Base-by-base conservation (phyloP, 2,113 vertebrate genomes). In the Deroptyus accipitrinus region DNA sequence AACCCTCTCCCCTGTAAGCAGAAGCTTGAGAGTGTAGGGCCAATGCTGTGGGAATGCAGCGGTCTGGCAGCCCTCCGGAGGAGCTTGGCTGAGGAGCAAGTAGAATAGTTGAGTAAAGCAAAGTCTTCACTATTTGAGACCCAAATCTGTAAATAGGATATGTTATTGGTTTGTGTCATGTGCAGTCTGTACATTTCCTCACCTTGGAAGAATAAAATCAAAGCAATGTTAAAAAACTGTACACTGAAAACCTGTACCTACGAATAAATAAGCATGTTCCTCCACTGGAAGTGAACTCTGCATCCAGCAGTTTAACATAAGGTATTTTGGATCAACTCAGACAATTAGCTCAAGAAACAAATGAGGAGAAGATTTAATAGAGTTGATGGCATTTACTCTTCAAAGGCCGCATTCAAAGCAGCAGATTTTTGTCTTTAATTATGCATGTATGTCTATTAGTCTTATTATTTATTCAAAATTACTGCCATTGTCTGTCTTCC, bases 1-100 rank as follows among this genome's bases (percentile, higher is more conserved):
- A 27, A 2, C 0, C 6, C 7, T 41, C 8, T 85, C 4, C 3
- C 4, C 4, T 0, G 0, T 20, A 28, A 49, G 4, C 10, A 59
- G 57, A 75, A 72, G 41, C 16, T 37, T 25, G 15, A 87, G 8
- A 67, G 17, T 2, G 1, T 12, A 33, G 46, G 16, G 24, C 37
- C 18, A 28, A 1, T 8, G 4, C 23, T 30, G 17, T 52, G 16
- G 30, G 24, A 66, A 13, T 14, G 30, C 6, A 22, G n/a, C 0
- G 0, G 13, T 44, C 30, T 49, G 46, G 5, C 13, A 54, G 28
- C 28, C 25, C 67, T 72, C 9, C 18, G 51, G 14, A 74, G 25
- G 20, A 70, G 17, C 11, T 74, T 12, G 9, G 17, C 51, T 72
- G 25, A 68, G n/a, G 30, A 62, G 5, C 0, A 17, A 8, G 6